Base-by-base conservation (phyloP, 1,140 invertebrate genomes). In the Harpegnathos saltator region DNA sequence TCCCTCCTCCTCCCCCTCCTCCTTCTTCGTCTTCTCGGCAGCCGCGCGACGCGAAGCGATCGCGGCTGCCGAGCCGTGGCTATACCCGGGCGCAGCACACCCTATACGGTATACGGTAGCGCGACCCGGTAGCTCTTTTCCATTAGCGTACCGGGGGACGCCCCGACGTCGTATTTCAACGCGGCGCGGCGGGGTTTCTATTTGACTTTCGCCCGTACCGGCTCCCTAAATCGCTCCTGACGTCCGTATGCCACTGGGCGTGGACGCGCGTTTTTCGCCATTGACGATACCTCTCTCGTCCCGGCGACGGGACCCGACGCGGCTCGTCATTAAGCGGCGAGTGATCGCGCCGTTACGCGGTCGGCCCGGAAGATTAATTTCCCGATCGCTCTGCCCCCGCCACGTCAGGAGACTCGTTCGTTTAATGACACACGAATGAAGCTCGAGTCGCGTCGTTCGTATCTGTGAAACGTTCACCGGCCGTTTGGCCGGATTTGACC, bases 131-230 rank as follows among this genome's bases (percentile, higher is more conserved):
- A 62, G 54, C 85, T 69, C 69, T 77, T 84, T n/a, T 87, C 73
- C 85, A 87, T 88, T 82, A 87, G n/a, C 72, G 86, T 84, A 29
- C 69, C 74, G 56, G 38, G 83, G 86, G 85, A 85, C 84, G 87
- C 81, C 22, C 65, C 75, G 33, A 89, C 74, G 68, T 82, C 85
- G 85, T 89, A 89, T 89, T 87, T 90, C 88, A 82, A 83, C 85
- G 66, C 89, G 63, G 61, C 85, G 66, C 89, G 63, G 61, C 74
- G 85, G 89, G 83, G 85, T 90, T 89, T 89, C 85, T 89, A 90
- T 90, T 90, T 88, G 88, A 90, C 89, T 90, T 89, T 84, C 52
- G 74, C 85, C 88, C 85, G 58, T 29, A 44, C 29, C 88, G n/a
- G 81, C 73, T 71, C 80, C 85, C 78, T 82, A 89, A 90, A 90